A percentile compares a stretch with the other conserved stretches of the same genome.
Evolutionary conservation across 2,113 vertebrate genomes (phyloP).

Genomic region (Gnathonemus longibarbis): DNA sequence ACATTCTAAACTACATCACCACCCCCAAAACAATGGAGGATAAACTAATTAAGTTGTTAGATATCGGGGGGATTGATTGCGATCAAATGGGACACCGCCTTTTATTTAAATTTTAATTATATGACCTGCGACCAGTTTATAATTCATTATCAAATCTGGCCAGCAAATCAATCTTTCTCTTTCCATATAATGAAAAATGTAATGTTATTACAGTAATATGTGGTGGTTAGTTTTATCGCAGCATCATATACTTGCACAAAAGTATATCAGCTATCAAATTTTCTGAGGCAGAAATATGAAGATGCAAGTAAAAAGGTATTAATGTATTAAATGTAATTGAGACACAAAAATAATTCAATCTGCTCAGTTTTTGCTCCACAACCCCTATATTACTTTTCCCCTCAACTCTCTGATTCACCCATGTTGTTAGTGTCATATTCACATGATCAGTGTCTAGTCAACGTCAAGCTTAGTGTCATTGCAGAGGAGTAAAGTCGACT

Average conservation of each 20-base stretch:
- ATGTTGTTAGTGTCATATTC: neutral
- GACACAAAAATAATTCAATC: neutral
- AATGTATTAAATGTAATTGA: neutral
- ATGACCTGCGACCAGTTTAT: neutral
- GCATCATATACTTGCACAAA: neutral
- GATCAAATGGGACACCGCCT: neutral
- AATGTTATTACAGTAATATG: neutral
- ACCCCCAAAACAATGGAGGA: neutral
- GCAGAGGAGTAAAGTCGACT: neutral
- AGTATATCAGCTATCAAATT: neutral
- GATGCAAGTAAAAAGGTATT: neutral
- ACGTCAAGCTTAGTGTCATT: neutral
- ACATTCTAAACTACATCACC: neutral
- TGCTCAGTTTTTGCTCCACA: neutral
- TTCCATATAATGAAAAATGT: neutral
- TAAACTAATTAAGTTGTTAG: neutral
- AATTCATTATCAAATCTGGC: neutral
- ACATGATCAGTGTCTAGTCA: neutral
- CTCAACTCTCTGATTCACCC: neutral
- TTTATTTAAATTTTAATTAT: neutral
- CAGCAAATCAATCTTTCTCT: neutral
- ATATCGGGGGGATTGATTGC: neutral
- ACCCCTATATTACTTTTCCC: neutral
- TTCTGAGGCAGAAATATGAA: neutral
- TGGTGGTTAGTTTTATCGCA: neutral